Percentiles rank a stretch among this genome's conserved stretches.
phyloP scores from a whole-genome alignment of 2,888 invertebrate species.

The Tubulanus polymorphus region DNA sequence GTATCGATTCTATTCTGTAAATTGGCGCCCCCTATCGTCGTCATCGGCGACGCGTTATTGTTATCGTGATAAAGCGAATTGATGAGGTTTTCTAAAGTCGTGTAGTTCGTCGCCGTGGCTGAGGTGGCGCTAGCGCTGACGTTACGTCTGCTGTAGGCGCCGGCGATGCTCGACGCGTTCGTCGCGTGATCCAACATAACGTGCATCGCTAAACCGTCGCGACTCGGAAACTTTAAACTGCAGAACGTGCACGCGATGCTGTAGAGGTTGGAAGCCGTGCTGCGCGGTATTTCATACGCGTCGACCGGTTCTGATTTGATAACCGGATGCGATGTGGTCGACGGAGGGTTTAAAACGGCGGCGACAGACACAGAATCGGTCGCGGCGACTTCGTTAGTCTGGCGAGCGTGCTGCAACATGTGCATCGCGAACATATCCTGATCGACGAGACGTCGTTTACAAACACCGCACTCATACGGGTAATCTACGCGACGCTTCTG shows the following conservation, averaged over 20 bases:
- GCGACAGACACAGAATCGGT: background rate
- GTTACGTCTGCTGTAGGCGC: background rate
- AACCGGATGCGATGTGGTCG: background rate
- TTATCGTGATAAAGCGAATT: background rate
- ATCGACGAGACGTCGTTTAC: conserved; percentile 33
- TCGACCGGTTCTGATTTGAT: background rate
- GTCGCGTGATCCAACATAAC: conserved; percentile 20
- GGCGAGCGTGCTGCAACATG: conserved; percentile 30
- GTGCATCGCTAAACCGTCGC: conserved; percentile 47
- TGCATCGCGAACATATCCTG: conserved; percentile 49
- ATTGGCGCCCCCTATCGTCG: background rate
- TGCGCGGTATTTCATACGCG: background rate
- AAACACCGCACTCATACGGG: conserved; percentile 16
- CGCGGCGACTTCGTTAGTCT: background rate
- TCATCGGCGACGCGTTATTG: background rate
- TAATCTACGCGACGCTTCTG: background rate
- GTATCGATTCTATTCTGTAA: no score
- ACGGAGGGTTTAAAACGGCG: background rate
- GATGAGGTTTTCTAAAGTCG: background rate
- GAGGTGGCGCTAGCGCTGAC: background rate
- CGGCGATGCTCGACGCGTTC: background rate
- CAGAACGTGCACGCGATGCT: conserved; percentile 34
- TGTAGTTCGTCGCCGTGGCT: no score
- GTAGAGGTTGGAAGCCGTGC: background rate
- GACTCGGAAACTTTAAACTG: conserved; percentile 29